Evolutionary conservation across 2,113 vertebrate species (phyloP), one percentile per base, ranked within the genome.

Genomic region (Nothoprocta pentlandii): DNA sequence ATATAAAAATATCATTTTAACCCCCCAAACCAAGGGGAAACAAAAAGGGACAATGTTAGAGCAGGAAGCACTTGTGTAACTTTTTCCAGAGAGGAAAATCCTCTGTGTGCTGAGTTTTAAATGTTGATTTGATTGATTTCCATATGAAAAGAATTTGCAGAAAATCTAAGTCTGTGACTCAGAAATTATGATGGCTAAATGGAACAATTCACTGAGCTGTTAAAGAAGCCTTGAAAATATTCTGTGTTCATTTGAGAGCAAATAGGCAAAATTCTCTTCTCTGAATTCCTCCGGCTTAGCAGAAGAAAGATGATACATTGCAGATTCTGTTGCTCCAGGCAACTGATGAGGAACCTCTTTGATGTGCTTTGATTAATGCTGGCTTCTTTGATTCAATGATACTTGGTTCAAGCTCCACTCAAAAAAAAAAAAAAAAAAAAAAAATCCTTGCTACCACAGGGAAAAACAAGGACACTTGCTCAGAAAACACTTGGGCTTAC

Each of bases 321-420:
- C 58, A 85, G 90, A 79, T 89, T 94, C 85, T 94, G 74, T 96
- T 93, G 93, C 95, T 95, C 83, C 83, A 93, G 94, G 95, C 94
- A 90, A 95, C 74, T 90, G 83, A 79, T 85, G 90, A 95, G 88
- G 80, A 92, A 90, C 58, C 30, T 79, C 74, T 94, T 77, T 95
- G 86, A 94, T 86, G 85, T 79, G 73, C 85, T 94, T 96, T 95
- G 96, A 96, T 96, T 95, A 96, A 73, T 69, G 36, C 44, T 92
- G 80, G 64, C 36, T 81, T 85, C 90, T 95, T 92, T 95, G 94
- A 95, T 94, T 95, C 94, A 74, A 9, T 87, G 79, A 90, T 90
- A 88, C 79, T 93, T 95, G 49, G 88, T 89, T 93, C 80, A 78
- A 90, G 49, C 34, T 86, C 58, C 47, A 86, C 77, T 95, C 87